Evolutionary conservation across 2,888 invertebrate genomes (phyloP).

Genomic region (Lingula anatina): DNA sequence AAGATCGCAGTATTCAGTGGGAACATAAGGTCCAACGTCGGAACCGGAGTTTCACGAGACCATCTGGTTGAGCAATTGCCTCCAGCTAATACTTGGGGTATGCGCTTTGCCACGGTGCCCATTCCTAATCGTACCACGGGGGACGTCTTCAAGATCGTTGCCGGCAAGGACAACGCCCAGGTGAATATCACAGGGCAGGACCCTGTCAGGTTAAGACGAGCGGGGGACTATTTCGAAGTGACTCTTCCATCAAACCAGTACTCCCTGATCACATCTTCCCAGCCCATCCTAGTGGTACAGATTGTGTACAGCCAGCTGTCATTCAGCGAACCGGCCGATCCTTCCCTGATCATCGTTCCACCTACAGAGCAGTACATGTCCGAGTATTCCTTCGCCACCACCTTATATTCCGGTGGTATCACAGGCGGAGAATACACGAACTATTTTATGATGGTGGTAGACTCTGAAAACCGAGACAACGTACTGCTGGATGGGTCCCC

Average conservation of each 20-base stretch:
- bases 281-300: slow-evolving; percentile 11
- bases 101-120: slow-evolving; percentile 13
- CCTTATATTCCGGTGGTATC: not conserved
- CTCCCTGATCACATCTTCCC: slow-evolving; percentile 3
- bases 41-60: slow-evolving; percentile 10
- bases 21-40: slow-evolving; percentile 12
- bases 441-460: not conserved
- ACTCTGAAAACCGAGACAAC: not conserved
- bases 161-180: not conserved
- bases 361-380: not conserved
- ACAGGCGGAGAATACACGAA: not conserved
- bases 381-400: not conserved
- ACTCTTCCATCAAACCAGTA: not conserved
- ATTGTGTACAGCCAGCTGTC: not conserved
- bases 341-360: slow-evolving; percentile 17
- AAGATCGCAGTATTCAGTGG: slow-evolving; percentile 18
- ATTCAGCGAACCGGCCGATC: slow-evolving; percentile 7
- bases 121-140: slow-evolving; percentile 12
- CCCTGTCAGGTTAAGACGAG: not conserved
- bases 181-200: not conserved
- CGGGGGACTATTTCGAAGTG: not conserved
- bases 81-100: slow-evolving; percentile 17
- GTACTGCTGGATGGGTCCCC: not conserved
- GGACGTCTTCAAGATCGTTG: slow-evolving; percentile 11
- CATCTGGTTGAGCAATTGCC: slow-evolving; percentile 19